Evolutionary conservation across 2,797 vertebrate genomes (phyloP), one percentile per base, ranked within the genome.

Genomic region (Falco biarmicus): DNA sequence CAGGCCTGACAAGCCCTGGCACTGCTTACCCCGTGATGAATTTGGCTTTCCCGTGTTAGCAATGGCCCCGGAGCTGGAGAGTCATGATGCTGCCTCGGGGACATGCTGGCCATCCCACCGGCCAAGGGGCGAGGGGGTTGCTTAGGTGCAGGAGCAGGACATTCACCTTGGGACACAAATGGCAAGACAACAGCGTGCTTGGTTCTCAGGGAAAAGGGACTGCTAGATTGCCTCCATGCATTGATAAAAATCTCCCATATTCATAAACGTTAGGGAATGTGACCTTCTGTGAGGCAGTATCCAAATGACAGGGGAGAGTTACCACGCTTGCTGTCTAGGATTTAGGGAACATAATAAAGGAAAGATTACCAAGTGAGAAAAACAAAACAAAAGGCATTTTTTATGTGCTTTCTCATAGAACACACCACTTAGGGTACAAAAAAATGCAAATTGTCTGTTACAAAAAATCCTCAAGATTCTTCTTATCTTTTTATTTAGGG

Each of bases 1-100:
- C 94, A 95, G 81, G 95, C 56, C 9, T 97, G 98, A 98, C 98
- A 98, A 83, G 92, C 96, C 93, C 96, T 97, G 98, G 96, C 97
- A 96, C 97, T 84, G 97, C 93, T 95, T 98, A 98, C 96, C 53
- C 94, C 77, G 96, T 98, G 98, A 98, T 98, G 98, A 98, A 99
- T 99, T 98, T 98, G 96, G 93, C 98, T 97, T 50, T 94, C 89
- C 93, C 97, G 77, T 87, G 98, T 95, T 96, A 98, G 98, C 96
- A 91, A 95, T 91, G 97, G 96, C 97, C 97, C 96, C 98, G 98
- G 98, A 98, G 98, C 98, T 98, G 97, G 96, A 76, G 83, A 75
- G 93, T 83, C 61, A 91, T 60, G 76, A 83, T 77, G 37, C 79
- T 39, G 79, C 89, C 37, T 84, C 80, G 90, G 97, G 97, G 89